phyloP scores from a whole-genome alignment of 2,797 vertebrate genomes.

The Pangasius sanitwongsei region DNA sequence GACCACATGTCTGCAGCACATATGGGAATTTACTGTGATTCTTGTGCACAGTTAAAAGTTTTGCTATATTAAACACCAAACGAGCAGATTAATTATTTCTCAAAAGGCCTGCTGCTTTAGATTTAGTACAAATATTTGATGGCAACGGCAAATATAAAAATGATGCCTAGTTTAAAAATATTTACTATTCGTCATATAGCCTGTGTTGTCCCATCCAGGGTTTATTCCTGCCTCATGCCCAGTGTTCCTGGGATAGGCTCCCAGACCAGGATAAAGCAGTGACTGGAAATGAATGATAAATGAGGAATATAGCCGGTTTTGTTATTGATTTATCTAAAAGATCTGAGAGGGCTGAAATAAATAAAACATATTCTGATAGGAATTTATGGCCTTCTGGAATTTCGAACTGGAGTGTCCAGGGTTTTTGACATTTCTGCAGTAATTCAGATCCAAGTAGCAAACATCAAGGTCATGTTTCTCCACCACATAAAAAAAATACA shows the following conservation, averaged over 20 bases:
- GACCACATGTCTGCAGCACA: constrained; percentile 16
- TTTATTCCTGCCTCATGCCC: not conserved
- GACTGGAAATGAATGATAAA: not conserved
- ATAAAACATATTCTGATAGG: not conserved
- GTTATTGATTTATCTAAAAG: not conserved
- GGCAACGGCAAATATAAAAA: not conserved
- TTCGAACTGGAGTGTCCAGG: not conserved
- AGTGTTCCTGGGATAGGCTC: not conserved
- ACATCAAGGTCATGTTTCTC: constrained; percentile 24
- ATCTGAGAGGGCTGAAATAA: not conserved
- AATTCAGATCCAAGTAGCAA: constrained; percentile 15
- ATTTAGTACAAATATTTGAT: not conserved
- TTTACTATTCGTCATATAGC: not conserved
- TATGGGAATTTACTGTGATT: constrained; percentile 11
- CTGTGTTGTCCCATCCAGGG: not conserved
- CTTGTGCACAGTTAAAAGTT: not conserved
- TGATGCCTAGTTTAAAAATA: not conserved
- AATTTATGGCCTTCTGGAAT: not conserved
- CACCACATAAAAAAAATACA: not conserved
- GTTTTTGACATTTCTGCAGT: not conserved
- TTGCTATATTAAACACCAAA: constrained; percentile 10
- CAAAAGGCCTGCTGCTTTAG: not conserved
- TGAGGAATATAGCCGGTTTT: not conserved
- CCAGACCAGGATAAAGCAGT: not conserved
- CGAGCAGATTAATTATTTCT: not conserved